Evolutionary conservation across 1,140 invertebrate species (phyloP).

Genomic region (Zeugodacus cucurbitae): DNA sequence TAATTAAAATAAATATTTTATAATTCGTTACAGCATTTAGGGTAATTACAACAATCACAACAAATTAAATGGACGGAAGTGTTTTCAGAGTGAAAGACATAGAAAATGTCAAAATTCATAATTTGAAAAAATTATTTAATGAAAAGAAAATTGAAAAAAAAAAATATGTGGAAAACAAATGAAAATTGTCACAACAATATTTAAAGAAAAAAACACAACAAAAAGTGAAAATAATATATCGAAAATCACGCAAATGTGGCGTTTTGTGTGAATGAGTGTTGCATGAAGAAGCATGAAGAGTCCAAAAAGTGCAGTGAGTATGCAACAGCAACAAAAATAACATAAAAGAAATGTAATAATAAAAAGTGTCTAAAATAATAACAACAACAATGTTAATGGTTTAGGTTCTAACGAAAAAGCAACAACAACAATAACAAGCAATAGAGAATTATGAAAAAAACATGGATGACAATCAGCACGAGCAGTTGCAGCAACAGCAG

Average conservation of each 20-base stretch:
- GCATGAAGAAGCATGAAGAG: not conserved
- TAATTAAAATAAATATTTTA: not conserved
- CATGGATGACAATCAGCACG: constrained; percentile 16
- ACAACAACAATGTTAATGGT: not conserved
- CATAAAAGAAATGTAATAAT: not conserved
- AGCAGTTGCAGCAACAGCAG: constrained; percentile 18
- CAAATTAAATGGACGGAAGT: not conserved
- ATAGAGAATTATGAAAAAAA: not conserved
- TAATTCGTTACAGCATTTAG: not conserved
- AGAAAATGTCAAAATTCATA: not conserved
- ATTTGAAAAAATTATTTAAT: not conserved
- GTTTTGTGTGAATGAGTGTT: not conserved
- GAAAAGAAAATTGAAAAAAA: not conserved
- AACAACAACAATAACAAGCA: not conserved
- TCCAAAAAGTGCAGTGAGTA: not conserved
- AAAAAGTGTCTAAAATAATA: not conserved
- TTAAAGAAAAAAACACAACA: not conserved
- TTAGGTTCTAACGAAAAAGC: not conserved
- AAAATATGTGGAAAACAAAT: not conserved
- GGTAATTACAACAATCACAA: not conserved
- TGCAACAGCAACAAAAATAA: not conserved
- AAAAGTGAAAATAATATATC: not conserved
- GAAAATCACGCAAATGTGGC: not conserved
- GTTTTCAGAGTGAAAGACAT: not conserved
- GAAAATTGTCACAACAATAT: not conserved